Conservation (phyloP, 2,888 invertebrate genomes). For the Phalera bucephala region DNA sequence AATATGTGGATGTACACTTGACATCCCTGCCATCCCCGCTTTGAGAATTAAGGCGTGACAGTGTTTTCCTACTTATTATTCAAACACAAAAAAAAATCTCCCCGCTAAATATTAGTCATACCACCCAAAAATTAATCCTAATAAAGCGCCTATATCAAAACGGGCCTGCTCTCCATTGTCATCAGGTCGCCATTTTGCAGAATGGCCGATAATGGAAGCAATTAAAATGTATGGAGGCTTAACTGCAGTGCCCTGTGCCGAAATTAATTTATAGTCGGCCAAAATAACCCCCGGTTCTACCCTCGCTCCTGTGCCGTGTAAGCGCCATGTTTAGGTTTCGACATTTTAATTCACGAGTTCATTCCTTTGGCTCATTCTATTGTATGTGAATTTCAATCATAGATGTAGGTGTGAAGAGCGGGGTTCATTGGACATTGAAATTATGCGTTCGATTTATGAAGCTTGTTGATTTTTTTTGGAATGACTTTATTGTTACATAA, state of each 20-base stretch:
- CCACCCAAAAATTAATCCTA: conserved; percentile 44
- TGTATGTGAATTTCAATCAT: conserved; percentile 9
- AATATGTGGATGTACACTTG: too few species aligned
- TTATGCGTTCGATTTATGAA: too few species aligned
- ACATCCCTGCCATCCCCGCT: too few species aligned
- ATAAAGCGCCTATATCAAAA: conserved; percentile 53
- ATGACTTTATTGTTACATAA: too few species aligned
- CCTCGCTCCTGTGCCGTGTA: conserved; percentile 44
- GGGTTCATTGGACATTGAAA: too few species aligned
- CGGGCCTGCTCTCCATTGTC: conserved; percentile 59
- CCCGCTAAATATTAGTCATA: background rate
- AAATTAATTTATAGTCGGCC: conserved; percentile 80
- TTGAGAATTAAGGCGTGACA: too few species aligned
- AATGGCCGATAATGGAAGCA: conserved; percentile 79
- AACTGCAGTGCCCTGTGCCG: conserved; percentile 76
- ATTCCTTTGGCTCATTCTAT: conserved; percentile 23
- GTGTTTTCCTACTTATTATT: too few species aligned
- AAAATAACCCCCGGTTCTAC: conserved; percentile 63
- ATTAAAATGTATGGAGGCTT: conserved; percentile 83
- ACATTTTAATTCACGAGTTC: conserved; percentile 23
- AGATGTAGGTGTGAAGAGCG: background rate
- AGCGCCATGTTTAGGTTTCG: conserved; percentile 54
- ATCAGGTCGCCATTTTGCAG: conserved; percentile 68
- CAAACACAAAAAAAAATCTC: too few species aligned
- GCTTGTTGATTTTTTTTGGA: too few species aligned